Evolutionary conservation across 2,797 vertebrate genomes (phyloP).

Genomic region (Pangasius mekongensis): DNA sequence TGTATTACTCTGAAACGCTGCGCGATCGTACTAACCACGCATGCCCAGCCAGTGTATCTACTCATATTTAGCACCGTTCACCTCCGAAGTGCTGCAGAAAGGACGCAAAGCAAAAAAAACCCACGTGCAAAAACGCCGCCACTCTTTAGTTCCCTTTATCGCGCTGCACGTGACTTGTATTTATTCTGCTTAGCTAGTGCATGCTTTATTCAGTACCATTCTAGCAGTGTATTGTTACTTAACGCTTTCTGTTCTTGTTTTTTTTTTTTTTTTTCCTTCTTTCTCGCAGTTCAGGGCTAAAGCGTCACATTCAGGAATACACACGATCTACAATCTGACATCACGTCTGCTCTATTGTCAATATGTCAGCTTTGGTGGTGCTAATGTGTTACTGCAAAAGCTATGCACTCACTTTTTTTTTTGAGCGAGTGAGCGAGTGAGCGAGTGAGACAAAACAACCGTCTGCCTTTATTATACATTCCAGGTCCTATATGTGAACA

Average conservation of each 20-base stretch:
- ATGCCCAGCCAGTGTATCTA: conserved; percentile 52
- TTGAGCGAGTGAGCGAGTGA: conserved; percentile 74
- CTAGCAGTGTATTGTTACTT: conserved; percentile 35
- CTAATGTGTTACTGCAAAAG: conserved; percentile 61
- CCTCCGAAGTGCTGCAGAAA: conserved; percentile 13
- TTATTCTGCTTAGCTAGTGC: conserved; percentile 47
- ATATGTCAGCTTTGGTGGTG: conserved; percentile 51
- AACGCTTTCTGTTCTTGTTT: not conserved
- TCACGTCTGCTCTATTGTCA: conserved; percentile 67
- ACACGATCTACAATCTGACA: not conserved
- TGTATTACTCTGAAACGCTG: conserved; percentile 38
- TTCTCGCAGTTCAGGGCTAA: conserved; percentile 53
- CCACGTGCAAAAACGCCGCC: not conserved
- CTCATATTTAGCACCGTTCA: conserved; percentile 40
- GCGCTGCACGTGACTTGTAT: conserved; percentile 31
- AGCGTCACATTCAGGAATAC: conserved; percentile 68
- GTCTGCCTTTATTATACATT: conserved; percentile 60
- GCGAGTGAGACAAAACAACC: conserved; percentile 64
- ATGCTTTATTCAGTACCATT: conserved; percentile 15
- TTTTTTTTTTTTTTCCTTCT: conserved; percentile 47
- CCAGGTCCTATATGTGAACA: conserved; percentile 62
- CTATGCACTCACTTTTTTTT: conserved; percentile 6
- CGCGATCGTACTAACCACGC: conserved; percentile 57
- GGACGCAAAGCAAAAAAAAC: not conserved
- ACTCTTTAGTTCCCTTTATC: not conserved